phyloP scores from a whole-genome alignment of 2,113 vertebrate genomes.

The Enhydra lutris region DNA sequence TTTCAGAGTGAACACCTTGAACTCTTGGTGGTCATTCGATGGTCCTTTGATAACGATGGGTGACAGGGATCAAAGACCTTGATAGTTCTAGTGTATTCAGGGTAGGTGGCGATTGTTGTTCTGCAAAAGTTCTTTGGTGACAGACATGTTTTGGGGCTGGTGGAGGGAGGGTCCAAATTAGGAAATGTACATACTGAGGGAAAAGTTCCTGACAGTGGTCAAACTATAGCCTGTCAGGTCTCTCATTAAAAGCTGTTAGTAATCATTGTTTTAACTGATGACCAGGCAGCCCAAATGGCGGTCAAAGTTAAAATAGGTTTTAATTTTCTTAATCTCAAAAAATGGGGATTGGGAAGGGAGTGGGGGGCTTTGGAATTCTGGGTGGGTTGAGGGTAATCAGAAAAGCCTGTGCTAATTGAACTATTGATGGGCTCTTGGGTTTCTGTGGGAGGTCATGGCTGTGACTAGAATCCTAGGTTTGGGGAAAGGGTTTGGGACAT shows the following conservation, averaged over 20 bases:
- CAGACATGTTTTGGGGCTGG: slow-evolving; percentile 3
- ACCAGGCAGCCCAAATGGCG: slow-evolving; percentile 3
- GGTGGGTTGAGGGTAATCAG: not conserved
- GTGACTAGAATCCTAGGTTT: slow-evolving; percentile 34
- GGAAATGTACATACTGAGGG: not conserved
- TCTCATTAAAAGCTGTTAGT: not conserved
- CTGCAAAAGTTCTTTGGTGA: slow-evolving; percentile 7
- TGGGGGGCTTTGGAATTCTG: not conserved
- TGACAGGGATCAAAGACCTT: slow-evolving; percentile 63
- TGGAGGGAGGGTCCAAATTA: not conserved
- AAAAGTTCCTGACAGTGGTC: not conserved
- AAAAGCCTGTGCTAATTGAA: slow-evolving; percentile 35
- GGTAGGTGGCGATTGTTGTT: slow-evolving; percentile 39
- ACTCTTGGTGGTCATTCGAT: slow-evolving; percentile 69
- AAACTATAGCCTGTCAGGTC: not conserved
- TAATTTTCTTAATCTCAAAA: not conserved
- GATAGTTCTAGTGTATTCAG: slow-evolving; percentile 47
- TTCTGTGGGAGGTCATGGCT: slow-evolving; percentile 7
- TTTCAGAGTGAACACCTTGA: slow-evolving; percentile 74
- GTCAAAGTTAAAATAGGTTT: slow-evolving; percentile 12
- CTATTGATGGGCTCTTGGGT: not conserved
- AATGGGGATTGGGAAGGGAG: not conserved
- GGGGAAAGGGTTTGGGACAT: not conserved
- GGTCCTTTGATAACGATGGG: slow-evolving; percentile 68
- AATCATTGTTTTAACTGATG: slow-evolving; percentile 26